Conservation (phyloP, 2,888 invertebrate species). For the Sycophila texana region DNA sequence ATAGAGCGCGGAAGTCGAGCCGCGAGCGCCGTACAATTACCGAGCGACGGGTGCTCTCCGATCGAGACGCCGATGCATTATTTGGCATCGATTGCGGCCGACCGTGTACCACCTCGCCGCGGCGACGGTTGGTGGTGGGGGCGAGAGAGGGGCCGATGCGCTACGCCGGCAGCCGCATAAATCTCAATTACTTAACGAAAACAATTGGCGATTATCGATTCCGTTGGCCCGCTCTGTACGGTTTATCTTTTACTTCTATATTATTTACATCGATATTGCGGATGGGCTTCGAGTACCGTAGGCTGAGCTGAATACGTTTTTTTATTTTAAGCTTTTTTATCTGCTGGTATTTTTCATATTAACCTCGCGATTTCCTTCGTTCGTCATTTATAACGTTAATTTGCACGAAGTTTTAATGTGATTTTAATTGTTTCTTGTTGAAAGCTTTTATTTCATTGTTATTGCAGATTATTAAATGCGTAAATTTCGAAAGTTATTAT, state of each 20-base stretch:
- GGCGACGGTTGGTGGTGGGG: too few species aligned
- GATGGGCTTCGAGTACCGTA: not conserved
- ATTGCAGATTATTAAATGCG: too few species aligned
- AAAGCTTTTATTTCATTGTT: too few species aligned
- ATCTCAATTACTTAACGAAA: slow-evolving; percentile 46
- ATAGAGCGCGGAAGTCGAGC: not conserved
- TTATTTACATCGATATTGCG: not conserved
- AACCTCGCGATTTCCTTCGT: too few species aligned
- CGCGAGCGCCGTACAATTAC: slow-evolving; percentile 29
- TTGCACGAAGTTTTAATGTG: too few species aligned
- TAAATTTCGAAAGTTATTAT: too few species aligned
- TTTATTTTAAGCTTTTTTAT: not conserved
- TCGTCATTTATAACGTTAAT: too few species aligned
- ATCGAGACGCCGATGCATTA: slow-evolving; percentile 28
- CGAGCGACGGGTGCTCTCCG: slow-evolving; percentile 1
- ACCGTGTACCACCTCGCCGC: not conserved
- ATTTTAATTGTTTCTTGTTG: too few species aligned
- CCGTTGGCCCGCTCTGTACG: not conserved
- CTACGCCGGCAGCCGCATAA: not conserved
- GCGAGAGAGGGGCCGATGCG: not conserved
- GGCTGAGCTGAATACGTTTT: not conserved
- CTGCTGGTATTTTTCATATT: too few species aligned
- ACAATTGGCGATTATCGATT: slow-evolving; percentile 41
- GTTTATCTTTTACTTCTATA: not conserved
- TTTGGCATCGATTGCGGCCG: slow-evolving; percentile 11